Percentiles rank a stretch among this genome's conserved stretches.
Conservation (phyloP, 2,888 invertebrate species). For the Drosophila lacicola region DNA sequence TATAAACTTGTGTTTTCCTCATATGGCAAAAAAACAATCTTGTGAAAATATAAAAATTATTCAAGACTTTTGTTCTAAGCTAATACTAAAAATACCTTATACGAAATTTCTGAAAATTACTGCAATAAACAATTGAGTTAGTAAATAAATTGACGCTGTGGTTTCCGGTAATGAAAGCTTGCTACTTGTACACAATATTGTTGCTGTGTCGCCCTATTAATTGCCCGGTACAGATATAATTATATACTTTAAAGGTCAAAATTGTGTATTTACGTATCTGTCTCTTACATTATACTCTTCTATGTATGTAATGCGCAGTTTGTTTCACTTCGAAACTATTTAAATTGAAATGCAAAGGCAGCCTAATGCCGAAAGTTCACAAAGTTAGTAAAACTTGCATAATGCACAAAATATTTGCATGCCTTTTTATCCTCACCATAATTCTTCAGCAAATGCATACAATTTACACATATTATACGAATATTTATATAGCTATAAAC, state of each 20-base stretch:
- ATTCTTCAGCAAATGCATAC: slow-evolving; percentile 55
- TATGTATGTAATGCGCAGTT: slow-evolving; percentile 18
- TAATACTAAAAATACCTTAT: background rate
- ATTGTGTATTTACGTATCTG: slow-evolving; percentile 13
- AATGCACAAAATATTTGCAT: slow-evolving; percentile 52
- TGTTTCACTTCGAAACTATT: slow-evolving; percentile 25
- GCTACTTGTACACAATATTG: background rate
- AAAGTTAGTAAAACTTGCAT: slow-evolving; percentile 13
- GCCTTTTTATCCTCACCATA: slow-evolving; percentile 73
- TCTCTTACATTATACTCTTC: slow-evolving; percentile 11
- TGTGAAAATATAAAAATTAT: background rate
- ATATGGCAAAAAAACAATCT: slow-evolving; percentile 12
- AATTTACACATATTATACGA: slow-evolving; percentile 11
- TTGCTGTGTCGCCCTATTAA: slow-evolving; percentile 2
- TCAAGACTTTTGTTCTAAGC: slow-evolving; percentile 11
- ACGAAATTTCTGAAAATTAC: slow-evolving; percentile 17
- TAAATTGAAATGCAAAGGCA: slow-evolving; percentile 22
- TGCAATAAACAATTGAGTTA: slow-evolving; percentile 26
- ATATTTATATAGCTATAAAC: background rate
- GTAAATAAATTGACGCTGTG: slow-evolving; percentile 24
- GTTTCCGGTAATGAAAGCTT: slow-evolving; percentile 31
- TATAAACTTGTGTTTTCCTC: slow-evolving; percentile 19
- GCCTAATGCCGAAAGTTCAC: background rate
- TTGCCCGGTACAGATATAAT: slow-evolving; percentile 18
- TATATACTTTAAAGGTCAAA: slow-evolving; percentile 30